Conservation (phyloP, 2,113 vertebrate genomes). For the Heterocephalus glaber region DNA sequence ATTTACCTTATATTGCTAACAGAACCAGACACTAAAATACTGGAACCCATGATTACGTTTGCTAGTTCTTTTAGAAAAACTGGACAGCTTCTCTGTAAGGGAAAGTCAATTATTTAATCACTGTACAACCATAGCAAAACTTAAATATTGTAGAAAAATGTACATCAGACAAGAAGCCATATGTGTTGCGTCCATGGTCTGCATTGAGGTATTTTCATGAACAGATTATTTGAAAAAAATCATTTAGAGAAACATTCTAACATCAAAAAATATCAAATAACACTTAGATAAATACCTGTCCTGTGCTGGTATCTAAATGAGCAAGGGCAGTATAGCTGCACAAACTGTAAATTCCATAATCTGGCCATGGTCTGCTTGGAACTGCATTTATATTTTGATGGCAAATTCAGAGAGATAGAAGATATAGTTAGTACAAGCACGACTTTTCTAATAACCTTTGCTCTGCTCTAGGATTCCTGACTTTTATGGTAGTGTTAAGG, state of each 20-base stretch:
- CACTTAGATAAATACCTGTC: not conserved
- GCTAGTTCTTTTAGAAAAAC: not conserved
- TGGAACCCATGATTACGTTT: not conserved
- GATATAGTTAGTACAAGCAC: constrained; percentile 40
- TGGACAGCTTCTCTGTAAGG: not conserved
- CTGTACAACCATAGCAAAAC: not conserved
- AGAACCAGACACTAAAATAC: not conserved
- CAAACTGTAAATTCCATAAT: not conserved
- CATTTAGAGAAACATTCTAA: constrained; percentile 52
- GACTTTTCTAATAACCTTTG: constrained; percentile 68
- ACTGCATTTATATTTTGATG: constrained; percentile 43
- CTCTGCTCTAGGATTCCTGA: constrained; percentile 56
- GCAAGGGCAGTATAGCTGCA: not conserved
- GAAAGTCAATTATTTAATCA: not conserved
- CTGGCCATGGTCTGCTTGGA: constrained; percentile 20
- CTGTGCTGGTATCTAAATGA: not conserved
- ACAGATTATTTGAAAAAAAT: constrained; percentile 23
- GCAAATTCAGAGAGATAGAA: constrained; percentile 51
- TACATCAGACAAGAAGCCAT: not conserved
- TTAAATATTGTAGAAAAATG: constrained; percentile 26
- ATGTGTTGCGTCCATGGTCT: not conserved
- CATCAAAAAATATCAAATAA: not conserved
- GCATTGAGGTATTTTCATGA: constrained; percentile 16
- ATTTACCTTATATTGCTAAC: not conserved
- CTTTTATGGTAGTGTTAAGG: constrained; percentile 12